Percentiles rank a stretch among this genome's conserved stretches.
These are phyloP conservation scores for Bufotes viridis DNA, from an alignment of 2,797 vertebrate species.

Conservation along the genomic window DNA sequence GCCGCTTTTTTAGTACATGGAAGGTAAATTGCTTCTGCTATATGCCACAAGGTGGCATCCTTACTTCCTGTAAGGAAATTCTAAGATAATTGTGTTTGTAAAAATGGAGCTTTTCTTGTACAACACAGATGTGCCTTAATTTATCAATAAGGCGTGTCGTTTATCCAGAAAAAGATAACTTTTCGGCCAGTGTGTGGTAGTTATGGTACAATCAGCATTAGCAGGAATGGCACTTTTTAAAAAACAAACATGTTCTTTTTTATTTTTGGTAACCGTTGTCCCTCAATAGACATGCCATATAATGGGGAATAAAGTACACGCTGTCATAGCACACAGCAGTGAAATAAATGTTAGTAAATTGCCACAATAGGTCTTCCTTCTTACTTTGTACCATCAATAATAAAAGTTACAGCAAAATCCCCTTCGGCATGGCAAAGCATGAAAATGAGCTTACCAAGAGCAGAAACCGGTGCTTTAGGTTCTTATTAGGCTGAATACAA, in stretches of 20 bases:
- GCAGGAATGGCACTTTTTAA: too few species aligned
- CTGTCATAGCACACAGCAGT: background rate
- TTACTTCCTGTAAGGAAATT: background rate
- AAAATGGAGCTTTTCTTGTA: background rate
- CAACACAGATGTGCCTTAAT: background rate
- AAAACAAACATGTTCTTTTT: too few species aligned
- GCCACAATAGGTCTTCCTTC: background rate
- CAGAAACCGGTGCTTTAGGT: conserved; percentile 94
- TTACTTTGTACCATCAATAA: background rate
- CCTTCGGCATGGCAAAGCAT: too few species aligned
- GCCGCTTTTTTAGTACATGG: too few species aligned
- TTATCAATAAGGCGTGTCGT: background rate
- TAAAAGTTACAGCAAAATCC: background rate
- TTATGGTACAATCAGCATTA: background rate
- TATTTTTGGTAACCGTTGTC: too few species aligned
- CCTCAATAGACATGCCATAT: background rate
- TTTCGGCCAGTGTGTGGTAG: background rate
- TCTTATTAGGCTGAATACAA: conserved; percentile 95
- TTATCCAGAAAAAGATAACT: background rate
- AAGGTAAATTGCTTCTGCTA: background rate
- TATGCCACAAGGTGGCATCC: background rate
- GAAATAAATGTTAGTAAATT: background rate
- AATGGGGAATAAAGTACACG: background rate
- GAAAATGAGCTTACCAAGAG: conserved; percentile 81
- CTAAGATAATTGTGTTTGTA: background rate